A percentile compares a stretch with the other conserved stretches of the same genome.
These are phyloP conservation scores for Triplophysa rosa DNA, from an alignment of 2,113 vertebrate species.

Conservation along the genomic window DNA sequence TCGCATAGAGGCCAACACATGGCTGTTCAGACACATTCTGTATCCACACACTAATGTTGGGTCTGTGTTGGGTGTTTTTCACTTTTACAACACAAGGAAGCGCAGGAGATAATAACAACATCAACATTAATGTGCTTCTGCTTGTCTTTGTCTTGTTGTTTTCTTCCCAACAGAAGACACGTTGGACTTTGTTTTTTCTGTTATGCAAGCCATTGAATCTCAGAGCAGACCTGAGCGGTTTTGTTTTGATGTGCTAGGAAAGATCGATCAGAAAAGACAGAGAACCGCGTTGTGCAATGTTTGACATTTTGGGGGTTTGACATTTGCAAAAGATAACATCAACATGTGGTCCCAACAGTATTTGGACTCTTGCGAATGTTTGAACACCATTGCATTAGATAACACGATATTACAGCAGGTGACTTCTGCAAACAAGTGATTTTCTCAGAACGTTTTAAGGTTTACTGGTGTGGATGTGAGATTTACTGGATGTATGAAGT, in stretches of 20 bases:
- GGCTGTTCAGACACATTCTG: neutral
- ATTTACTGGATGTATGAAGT: no score
- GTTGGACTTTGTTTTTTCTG: neutral
- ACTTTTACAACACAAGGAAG: conserved; percentile 8
- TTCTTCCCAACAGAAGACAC: neutral
- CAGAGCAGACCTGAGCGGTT: neutral
- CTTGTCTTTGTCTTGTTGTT: neutral
- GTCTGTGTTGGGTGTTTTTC: neutral
- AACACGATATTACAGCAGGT: no score
- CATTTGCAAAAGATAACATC: no score
- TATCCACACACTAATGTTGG: neutral
- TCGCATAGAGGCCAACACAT: neutral
- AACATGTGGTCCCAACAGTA: neutral
- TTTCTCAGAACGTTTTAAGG: no score
- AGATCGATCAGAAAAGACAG: conserved; percentile 8
- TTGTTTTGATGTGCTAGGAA: neutral
- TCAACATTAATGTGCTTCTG: neutral
- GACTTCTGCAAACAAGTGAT: no score
- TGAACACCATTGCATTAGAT: no score
- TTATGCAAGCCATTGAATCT: conserved; percentile 5
- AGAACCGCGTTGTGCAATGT: neutral
- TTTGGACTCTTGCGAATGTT: no score
- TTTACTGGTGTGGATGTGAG: no score
- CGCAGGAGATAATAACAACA: neutral
- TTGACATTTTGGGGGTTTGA: conserved; percentile 25